Evolutionary conservation across 2,113 vertebrate genomes (phyloP), one percentile per base, ranked within the genome.

Genomic region (Archocentrus centrarchus): DNA sequence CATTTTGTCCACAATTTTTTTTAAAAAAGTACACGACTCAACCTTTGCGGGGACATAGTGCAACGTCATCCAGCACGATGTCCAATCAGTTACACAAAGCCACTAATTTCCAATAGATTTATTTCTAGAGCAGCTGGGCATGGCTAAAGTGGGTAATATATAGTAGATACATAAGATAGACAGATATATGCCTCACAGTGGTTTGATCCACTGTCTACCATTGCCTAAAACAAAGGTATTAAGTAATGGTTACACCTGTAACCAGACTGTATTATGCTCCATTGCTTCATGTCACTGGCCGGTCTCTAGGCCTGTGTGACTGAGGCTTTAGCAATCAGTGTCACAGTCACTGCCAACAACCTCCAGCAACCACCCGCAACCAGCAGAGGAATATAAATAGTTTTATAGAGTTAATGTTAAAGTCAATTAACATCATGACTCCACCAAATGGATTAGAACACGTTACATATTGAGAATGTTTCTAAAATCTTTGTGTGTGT

Each of bases 1-100:
- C 15, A 27, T 13, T 70, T 50, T 30, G 64, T 0, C 64, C 41
- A 14, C 0, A 0, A 22, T 59, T 57, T 76, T 11, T 30, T 30
- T 30, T 30, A 9, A 60, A 77, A 77, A 47, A 4, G 1, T n/a
- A 78, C 7, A 30, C 11, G 59, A 63, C 3, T 35, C 7, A 59
- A 44, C 3, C 18, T 70, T 8, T 50, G 79, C 24, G 20, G 9
- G 47, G 13, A 55, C 18, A 8, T 14, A 32, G 13, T 66, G 9
- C 8, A 41, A 4, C 20, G 0, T 35, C 18, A 4, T 53, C 39
- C 20, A 18, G 58, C 30, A 14, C 47, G 7, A 22, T 35, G 44
- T 57, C 44, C 60, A 24, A 64, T 53, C 66, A 53, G 7, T 20
- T 70, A 10, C 24, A 53, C 41, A 70, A 30, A 57, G 24, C 22